Percentiles rank a stretch among this genome's conserved stretches.
phyloP scores from a whole-genome alignment of 1,140 invertebrate genomes.

The Magallana angulata region DNA sequence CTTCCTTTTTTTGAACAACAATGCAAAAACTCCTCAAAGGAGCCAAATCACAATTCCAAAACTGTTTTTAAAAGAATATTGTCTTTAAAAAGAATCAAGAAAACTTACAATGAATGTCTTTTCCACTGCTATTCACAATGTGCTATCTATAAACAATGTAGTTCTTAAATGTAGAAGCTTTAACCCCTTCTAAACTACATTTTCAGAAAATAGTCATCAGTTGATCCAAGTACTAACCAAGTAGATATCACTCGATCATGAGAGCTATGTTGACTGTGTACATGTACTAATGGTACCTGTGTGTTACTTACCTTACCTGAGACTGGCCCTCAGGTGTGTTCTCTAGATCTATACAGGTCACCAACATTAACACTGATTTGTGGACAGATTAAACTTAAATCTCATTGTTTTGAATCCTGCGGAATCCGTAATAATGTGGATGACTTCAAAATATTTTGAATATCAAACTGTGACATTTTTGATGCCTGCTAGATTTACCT shows the following conservation, averaged over 20 bases:
- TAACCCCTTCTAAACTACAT: too few relatives aligned
- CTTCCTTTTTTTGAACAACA: too few relatives aligned
- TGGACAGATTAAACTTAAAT: slow-evolving; percentile 1
- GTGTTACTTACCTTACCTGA: background rate
- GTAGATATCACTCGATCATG: background rate
- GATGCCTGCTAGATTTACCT: background rate
- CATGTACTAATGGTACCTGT: background rate
- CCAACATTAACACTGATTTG: slow-evolving; percentile 22
- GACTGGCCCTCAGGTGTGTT: slow-evolving; percentile 3
- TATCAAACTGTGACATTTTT: background rate
- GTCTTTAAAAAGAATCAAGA: too few relatives aligned
- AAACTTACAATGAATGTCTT: too few relatives aligned
- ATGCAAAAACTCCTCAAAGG: too few relatives aligned
- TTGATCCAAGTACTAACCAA: background rate
- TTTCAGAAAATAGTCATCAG: too few relatives aligned
- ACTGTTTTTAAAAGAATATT: too few relatives aligned
- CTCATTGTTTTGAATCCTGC: slow-evolving; percentile 1
- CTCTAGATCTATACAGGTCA: background rate
- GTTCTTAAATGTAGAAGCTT: too few relatives aligned
- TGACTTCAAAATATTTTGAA: slow-evolving; percentile 23
- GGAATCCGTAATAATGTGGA: background rate
- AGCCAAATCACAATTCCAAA: too few relatives aligned
- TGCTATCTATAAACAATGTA: too few relatives aligned
- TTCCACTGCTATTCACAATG: too few relatives aligned
- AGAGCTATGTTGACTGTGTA: background rate